A percentile compares a stretch with the other conserved stretches of the same genome.
Evolutionary conservation across 2,113 vertebrate species (phyloP).

Genomic region (Nibea coibor): DNA sequence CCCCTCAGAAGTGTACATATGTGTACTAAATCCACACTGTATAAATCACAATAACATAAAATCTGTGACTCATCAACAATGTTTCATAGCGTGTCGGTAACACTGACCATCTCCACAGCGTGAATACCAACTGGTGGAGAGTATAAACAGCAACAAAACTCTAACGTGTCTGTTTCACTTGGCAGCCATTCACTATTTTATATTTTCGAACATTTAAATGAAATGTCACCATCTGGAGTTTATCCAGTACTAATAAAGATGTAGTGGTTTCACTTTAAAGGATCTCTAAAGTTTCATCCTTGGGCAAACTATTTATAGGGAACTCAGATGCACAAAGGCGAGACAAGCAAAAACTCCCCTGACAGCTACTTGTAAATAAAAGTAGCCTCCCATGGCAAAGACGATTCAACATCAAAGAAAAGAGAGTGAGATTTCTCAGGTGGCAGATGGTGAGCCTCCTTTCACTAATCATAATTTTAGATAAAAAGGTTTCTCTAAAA

Average conservation of each 20-base stretch:
- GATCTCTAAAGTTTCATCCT: conserved; percentile 54
- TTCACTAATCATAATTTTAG: conserved; percentile 74
- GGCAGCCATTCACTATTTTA: neutral
- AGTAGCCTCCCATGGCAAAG: conserved; percentile 61
- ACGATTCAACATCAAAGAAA: conserved; percentile 70
- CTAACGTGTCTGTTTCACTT: conserved; percentile 8
- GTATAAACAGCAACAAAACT: conserved; percentile 9
- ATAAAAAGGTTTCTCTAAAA: conserved; percentile 75
- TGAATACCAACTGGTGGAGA: conserved; percentile 8
- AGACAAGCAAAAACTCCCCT: conserved; percentile 66
- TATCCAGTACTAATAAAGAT: conserved; percentile 19
- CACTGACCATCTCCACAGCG: neutral
- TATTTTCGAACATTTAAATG: conserved; percentile 37
- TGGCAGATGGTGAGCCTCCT: conserved; percentile 70
- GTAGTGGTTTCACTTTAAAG: conserved; percentile 49
- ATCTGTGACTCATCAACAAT: conserved; percentile 6
- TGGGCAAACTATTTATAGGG: conserved; percentile 69
- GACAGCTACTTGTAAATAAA: conserved; percentile 77
- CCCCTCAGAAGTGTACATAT: neutral
- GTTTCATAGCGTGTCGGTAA: neutral
- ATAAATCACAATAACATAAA: neutral
- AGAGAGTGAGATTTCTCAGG: conserved; percentile 71
- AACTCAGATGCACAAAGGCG: conserved; percentile 62
- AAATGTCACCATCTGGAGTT: conserved; percentile 25
- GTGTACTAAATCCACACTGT: neutral